phyloP scores from a whole-genome alignment of 2,113 vertebrate genomes.

The Serranochromis macrocephalus region DNA sequence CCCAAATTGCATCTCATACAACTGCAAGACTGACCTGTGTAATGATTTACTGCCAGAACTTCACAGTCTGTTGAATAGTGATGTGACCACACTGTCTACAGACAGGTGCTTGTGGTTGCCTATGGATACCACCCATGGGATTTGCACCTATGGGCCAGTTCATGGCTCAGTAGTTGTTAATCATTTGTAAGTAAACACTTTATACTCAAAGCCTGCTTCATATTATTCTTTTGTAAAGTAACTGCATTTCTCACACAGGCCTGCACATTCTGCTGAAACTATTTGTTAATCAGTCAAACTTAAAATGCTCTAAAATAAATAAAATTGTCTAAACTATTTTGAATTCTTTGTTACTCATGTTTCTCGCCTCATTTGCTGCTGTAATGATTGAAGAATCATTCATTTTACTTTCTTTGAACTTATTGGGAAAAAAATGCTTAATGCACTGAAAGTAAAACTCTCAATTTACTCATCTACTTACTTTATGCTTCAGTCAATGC shows the following conservation, averaged over 20 bases:
- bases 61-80: neutral
- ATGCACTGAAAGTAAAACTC: neutral
- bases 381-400: neutral
- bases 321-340: neutral
- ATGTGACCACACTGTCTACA: neutral
- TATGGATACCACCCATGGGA: neutral
- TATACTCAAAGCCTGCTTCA: neutral
- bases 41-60: neutral
- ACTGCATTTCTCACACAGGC: neutral
- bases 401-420: neutral
- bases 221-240: neutral
- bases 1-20: neutral
- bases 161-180: neutral
- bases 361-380: neutral
- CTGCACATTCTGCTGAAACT: neutral
- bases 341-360: neutral
- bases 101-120: neutral
- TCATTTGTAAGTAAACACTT: neutral
- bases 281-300: neutral
- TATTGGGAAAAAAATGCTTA: neutral
- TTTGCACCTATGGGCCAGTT: neutral
- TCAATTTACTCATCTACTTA: neutral
- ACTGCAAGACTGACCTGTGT: neutral
- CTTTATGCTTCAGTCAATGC: neutral
- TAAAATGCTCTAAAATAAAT: neutral